Evolutionary conservation across 2,113 vertebrate genomes (phyloP).

Genomic region (Myiagra hebetior): DNA sequence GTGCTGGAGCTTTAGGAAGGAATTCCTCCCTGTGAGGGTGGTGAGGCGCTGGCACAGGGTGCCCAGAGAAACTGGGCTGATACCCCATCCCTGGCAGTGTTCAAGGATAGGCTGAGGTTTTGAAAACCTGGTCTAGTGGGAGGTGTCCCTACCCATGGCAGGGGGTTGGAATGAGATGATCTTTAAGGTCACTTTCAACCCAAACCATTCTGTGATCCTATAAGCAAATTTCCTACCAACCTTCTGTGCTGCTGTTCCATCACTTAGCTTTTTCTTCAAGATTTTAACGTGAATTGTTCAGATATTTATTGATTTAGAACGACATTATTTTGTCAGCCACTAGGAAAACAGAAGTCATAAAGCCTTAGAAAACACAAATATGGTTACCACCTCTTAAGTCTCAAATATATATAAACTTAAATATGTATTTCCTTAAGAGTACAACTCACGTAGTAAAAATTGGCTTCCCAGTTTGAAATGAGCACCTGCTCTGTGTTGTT

Average conservation of each 20-base stretch:
- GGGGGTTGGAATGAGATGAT: neutral
- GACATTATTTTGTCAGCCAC: neutral
- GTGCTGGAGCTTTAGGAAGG: neutral
- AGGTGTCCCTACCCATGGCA: neutral
- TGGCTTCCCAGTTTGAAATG: neutral
- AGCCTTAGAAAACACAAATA: neutral
- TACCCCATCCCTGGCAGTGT: neutral
- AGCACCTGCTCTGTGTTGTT: neutral
- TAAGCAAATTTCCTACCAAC: neutral
- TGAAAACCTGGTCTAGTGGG: neutral
- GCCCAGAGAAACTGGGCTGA: neutral
- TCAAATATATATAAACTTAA: neutral
- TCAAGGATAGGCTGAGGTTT: neutral
- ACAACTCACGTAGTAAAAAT: neutral
- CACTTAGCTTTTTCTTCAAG: neutral
- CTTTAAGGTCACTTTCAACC: neutral
- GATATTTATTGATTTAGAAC: neutral
- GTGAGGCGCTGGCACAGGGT: neutral
- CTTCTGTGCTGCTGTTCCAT: neutral
- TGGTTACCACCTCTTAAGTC: neutral
- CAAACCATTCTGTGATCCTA: neutral
- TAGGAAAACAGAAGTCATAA: neutral
- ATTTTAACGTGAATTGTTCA: neutral
- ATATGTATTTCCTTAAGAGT: neutral
- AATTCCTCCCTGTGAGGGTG: neutral